These are phyloP conservation scores for Sternarchorhynchus goeldii DNA, from an alignment of 2,797 vertebrate genomes.

Conservation along the genomic window DNA sequence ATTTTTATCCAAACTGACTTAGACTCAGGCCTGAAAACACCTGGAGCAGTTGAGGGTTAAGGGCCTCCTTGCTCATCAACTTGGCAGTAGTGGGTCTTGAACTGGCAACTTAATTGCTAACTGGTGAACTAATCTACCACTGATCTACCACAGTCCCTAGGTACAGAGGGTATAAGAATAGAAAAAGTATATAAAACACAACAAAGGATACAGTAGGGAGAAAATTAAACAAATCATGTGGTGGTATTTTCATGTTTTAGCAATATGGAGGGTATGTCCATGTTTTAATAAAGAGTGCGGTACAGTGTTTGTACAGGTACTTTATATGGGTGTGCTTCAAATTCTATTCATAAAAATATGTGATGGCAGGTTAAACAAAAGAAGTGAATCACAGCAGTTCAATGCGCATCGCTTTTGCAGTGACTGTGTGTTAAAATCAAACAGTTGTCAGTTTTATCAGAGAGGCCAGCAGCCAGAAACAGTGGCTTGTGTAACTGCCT, in stretches of 20 bases:
- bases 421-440: neutral
- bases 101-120: no score
- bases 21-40: no score
- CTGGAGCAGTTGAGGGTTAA: no score
- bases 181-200: slow-evolving; percentile 40
- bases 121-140: no score
- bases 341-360: neutral
- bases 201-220: slow-evolving; percentile 31
- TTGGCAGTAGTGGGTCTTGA: no score
- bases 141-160: no score
- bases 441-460: neutral
- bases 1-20: no score
- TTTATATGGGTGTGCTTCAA: neutral
- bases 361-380: neutral
- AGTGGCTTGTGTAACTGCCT: neutral
- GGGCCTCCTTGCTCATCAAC: no score
- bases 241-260: slow-evolving; percentile 49
- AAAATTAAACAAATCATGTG: slow-evolving; percentile 31
- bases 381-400: neutral
- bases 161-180: neutral
- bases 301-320: slow-evolving; percentile 1
- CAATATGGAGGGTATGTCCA: slow-evolving; percentile 15
- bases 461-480: neutral
- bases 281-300: slow-evolving; percentile 29
- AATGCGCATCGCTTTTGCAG: neutral